Evolutionary conservation across 2,113 vertebrate genomes (phyloP), one percentile per base, ranked within the genome.

Genomic region (Muntiacus muntjak): DNA sequence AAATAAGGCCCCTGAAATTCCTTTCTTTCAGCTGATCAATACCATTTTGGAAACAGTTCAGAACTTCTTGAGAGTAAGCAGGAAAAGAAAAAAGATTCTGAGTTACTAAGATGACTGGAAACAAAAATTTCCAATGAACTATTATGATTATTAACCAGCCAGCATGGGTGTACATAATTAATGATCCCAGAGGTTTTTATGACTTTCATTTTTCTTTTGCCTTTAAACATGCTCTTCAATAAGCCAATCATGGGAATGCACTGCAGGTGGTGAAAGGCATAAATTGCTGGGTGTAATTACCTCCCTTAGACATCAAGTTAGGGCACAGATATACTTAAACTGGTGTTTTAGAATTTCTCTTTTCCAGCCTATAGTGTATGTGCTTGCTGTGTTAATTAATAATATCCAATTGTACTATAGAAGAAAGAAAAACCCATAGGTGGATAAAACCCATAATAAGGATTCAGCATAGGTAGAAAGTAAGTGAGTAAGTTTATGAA

Each of bases 61-160:
- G 54, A 62, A 40, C 45, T 58, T 83, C 58, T 14, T 28, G 9
- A 17, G 17, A 33, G 5, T 54, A 84, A 52, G 52, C 15, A 40
- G 55, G n/a, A 79, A 90, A 87, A 87, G 4, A 30, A 52, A 60
- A 78, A 76, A 60, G 52, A 74, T 74, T 87, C 54, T 60, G 43
- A 95, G 40, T 92, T 57, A 85, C 62, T 71, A 43, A 88, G 36
- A 67, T 43, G 76, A 88, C 47, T 92, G 47, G 78, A 87, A 92
- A 88, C 74, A 95, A 92, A 97, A 89, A 64, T 87, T 95, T 95
- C 62, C 93, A 62, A 64, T 92, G 87, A 94, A 83, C 54, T 84
- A 43, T 78, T 89, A 84, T 64, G 84, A 78, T 92, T 62, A 92
- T 84, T 96, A 92, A 64, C 30, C 78, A 90, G 47, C 23, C n/a